Evolutionary conservation across 2,113 vertebrate genomes (phyloP).

Genomic region (Alces alces): DNA sequence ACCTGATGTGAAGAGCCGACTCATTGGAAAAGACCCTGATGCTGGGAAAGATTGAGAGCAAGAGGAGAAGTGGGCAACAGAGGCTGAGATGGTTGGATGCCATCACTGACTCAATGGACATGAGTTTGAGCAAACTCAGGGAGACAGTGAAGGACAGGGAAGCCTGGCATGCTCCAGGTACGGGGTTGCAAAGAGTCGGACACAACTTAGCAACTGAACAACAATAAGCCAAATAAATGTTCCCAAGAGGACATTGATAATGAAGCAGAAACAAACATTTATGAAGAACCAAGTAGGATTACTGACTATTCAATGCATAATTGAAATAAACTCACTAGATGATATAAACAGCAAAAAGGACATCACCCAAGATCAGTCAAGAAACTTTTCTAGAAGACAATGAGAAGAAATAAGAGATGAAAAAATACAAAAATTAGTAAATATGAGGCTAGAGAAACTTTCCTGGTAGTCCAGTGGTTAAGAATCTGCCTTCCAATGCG

Average conservation of each 20-base stretch:
- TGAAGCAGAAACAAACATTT: not conserved
- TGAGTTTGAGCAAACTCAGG: not conserved
- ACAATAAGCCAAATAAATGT: constrained; percentile 12
- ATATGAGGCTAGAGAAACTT: not conserved
- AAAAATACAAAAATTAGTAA: constrained; percentile 3
- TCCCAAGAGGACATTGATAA: not conserved
- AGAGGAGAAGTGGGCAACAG: not conserved
- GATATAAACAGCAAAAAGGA: not conserved
- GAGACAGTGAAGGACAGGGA: not conserved
- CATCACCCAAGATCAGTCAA: not conserved
- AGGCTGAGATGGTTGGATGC: not conserved
- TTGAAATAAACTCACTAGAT: not conserved
- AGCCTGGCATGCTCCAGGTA: not conserved
- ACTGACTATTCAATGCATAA: not conserved
- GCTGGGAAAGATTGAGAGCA: not conserved
- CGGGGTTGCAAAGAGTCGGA: not conserved
- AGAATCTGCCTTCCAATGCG: not conserved
- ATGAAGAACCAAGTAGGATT: not conserved
- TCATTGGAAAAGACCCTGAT: not conserved
- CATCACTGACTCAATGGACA: not conserved
- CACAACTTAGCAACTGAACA: not conserved
- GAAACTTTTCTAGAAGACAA: not conserved
- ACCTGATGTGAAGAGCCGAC: not conserved
- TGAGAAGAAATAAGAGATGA: not conserved
- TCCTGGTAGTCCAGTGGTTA: not conserved